Percentiles rank a stretch among this genome's conserved stretches.
phyloP scores from a whole-genome alignment of 2,113 vertebrate species.

The Todiramphus saurophagus region DNA sequence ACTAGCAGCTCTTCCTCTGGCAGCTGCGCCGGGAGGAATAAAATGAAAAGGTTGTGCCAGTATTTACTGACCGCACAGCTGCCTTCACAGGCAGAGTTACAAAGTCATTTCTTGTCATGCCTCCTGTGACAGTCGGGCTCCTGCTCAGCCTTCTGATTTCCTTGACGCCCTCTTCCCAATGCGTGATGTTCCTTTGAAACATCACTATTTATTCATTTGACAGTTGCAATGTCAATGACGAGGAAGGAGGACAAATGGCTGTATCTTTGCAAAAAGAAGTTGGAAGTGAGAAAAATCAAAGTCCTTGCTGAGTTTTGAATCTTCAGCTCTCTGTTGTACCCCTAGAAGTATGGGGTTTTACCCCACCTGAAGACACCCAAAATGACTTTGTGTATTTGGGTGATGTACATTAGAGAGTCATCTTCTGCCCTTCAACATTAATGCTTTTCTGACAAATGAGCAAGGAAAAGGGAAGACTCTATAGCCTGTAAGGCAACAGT shows the following conservation, averaged over 20 bases:
- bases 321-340: background rate
- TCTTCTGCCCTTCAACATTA: background rate
- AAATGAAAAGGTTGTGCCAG: constrained; percentile 13
- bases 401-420: background rate
- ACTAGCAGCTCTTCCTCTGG: constrained; percentile 10
- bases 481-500: constrained; percentile 14
- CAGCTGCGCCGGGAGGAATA: background rate
- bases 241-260: background rate
- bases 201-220: constrained; percentile 20
- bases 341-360: background rate
- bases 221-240: constrained; percentile 26
- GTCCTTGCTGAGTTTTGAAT: constrained; percentile 3
- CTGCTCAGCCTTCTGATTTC: background rate
- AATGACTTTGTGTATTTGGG: background rate
- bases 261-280: background rate
- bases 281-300: background rate
- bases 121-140: constrained; percentile 11
- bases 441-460: background rate
- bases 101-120: constrained; percentile 48
- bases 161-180: background rate
- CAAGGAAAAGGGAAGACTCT: background rate
- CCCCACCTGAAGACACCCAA: background rate
- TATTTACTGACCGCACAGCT: constrained; percentile 50
- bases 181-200: constrained; percentile 45
- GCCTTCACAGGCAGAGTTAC: constrained; percentile 24